phyloP scores from a whole-genome alignment of 2,797 vertebrate species.

The Cryptoprocta ferox region DNA sequence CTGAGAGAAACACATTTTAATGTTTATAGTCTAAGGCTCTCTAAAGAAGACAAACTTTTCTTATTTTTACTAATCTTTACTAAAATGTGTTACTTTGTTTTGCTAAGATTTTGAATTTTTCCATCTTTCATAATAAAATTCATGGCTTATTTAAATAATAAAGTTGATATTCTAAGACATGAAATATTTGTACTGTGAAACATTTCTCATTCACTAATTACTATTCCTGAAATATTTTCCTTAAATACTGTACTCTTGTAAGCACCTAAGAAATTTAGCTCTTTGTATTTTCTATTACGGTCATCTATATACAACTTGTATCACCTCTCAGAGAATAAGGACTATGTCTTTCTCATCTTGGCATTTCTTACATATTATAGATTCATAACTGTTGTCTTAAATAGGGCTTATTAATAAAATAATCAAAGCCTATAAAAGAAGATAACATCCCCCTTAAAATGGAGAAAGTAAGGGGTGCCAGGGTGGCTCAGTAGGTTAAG shows the following conservation, averaged over 20 bases:
- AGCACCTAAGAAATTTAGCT: background rate
- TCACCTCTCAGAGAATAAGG: background rate
- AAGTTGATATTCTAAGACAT: background rate
- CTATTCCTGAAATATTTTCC: background rate
- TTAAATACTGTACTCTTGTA: background rate
- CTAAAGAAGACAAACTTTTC: background rate
- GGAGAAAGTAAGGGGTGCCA: background rate
- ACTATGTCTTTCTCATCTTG: background rate
- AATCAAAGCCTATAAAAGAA: background rate
- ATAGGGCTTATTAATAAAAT: background rate
- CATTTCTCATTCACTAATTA: background rate
- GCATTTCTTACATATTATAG: background rate
- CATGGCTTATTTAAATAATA: background rate
- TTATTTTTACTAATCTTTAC: constrained; percentile 14
- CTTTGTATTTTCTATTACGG: background rate
- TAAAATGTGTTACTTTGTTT: background rate
- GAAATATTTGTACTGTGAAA: background rate
- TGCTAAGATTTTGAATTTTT: background rate
- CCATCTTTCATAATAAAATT: constrained; percentile 15
- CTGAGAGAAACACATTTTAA: background rate
- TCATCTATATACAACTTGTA: background rate
- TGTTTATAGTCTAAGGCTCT: background rate
- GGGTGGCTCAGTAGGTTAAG: too few species aligned
- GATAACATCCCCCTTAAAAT: background rate
- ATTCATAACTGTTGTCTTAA: background rate